Evolutionary conservation across 30 jellyfish, hydroid and myxozoan genomes (phyloP).

Genomic region (Pelagia noctiluca): DNA sequence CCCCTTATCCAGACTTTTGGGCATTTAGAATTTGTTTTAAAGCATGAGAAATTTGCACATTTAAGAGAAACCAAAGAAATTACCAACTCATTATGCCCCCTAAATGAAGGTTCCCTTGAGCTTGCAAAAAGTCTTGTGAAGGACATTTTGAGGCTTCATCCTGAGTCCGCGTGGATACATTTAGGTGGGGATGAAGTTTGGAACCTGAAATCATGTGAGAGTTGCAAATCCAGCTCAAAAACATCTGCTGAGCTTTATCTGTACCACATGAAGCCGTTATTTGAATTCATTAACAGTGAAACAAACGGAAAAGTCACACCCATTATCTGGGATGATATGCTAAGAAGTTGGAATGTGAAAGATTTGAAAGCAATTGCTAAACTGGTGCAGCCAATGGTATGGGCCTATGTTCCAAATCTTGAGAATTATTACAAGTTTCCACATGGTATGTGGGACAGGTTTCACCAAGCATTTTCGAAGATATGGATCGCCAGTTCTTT

Average conservation of each 20-base stretch:
- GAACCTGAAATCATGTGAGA: constrained; percentile 82
- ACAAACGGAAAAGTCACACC: constrained; percentile 64
- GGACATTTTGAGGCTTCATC: constrained; percentile 71
- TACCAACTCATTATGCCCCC: constrained; percentile 81
- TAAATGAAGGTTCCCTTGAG: constrained; percentile 61
- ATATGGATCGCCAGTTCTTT: constrained; percentile 93
- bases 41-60: constrained; percentile 71
- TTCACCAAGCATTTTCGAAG: constrained; percentile 48
- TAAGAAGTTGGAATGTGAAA: constrained; percentile 78
- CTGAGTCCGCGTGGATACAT: constrained; percentile 82
- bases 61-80: constrained; percentile 73
- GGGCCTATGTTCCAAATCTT: constrained; percentile 90
- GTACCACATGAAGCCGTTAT: constrained; percentile 82
- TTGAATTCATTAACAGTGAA: constrained; percentile 47
- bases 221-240: constrained; percentile 68
- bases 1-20: constrained; percentile 97
- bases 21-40: constrained; percentile 91
- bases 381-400: constrained; percentile 82
- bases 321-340: constrained; percentile 96
- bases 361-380: constrained; percentile 62
- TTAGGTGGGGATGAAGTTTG: constrained; percentile 98
- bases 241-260: constrained; percentile 59
- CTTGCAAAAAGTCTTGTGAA: constrained; percentile 63
- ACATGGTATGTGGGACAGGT: constrained; percentile 91
- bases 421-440: constrained; percentile 70